phyloP scores from a whole-genome alignment of 2,888 invertebrate species.

The Tromatobia lineatoria region DNA sequence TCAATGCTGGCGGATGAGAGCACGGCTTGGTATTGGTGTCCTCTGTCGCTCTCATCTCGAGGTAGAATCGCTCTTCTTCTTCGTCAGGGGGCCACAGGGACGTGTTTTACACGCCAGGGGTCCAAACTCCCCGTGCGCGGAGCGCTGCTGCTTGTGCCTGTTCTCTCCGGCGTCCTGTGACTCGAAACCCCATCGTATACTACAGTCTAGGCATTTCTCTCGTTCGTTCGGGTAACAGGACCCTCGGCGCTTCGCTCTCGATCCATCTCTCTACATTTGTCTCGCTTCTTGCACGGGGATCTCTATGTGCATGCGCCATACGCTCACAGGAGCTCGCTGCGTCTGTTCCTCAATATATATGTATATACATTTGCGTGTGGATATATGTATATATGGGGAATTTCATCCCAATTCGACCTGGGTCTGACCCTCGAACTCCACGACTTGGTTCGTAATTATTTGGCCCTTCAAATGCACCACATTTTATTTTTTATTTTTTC shows the following conservation, averaged over 20 bases:
- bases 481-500: too few relatives aligned
- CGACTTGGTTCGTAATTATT: too few relatives aligned
- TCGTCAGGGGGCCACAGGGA: slow-evolving; percentile 20
- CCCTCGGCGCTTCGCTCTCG: slow-evolving; percentile 26
- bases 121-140: slow-evolving; percentile 50
- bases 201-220: slow-evolving; percentile 16
- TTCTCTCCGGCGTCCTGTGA: background rate
- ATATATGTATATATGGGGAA: too few relatives aligned
- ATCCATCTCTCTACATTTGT: slow-evolving; percentile 11
- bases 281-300: slow-evolving; percentile 9
- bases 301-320: background rate
- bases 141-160: slow-evolving; percentile 3
- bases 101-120: slow-evolving; percentile 63
- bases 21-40: slow-evolving; percentile 50
- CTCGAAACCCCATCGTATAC: background rate
- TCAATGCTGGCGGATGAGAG: slow-evolving; percentile 59
- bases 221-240: background rate
- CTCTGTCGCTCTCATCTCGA: slow-evolving; percentile 57
- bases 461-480: too few relatives aligned
- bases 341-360: background rate
- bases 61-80: slow-evolving; percentile 11
- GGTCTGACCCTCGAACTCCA: too few relatives aligned
- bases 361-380: background rate
- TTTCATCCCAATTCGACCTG: too few relatives aligned
- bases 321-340: background rate